Base-by-base conservation (phyloP, 53 echinoderm and acorn worm genomes). In the Echinarachnius parma region DNA sequence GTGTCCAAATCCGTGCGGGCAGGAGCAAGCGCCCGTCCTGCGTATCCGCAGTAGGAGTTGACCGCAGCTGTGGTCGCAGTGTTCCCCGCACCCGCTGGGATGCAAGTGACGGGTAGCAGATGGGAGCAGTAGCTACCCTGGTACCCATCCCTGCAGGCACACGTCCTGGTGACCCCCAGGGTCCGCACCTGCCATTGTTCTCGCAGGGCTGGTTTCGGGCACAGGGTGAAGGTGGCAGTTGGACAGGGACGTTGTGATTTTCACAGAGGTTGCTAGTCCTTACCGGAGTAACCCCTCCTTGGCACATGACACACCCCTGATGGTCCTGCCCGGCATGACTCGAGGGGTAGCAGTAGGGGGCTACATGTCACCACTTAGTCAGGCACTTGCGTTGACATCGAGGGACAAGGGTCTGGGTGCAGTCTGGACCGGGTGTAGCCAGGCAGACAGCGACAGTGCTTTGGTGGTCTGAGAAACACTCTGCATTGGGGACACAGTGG, bases 221-320 rank as follows among this genome's bases (percentile, higher is more conserved):
- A 83, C 27, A 15, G 45, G 21, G 30, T 37, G 49, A 77, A 83
- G 29, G 77, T 64, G 3, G 77, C n/a, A n/a, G n/a, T n/a, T n/a
- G n/a, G n/a, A n/a, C n/a, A n/a, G n/a, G 70, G 23, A 67, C 28
- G 27, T 34, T 31, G 16, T 21, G 58, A 31, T 65, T 67, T 28
- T 83, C 59, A n/a, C 83, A 83, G 18, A 77, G 77, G 33, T 77
- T 77, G 53, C 83, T n/a, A 83, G 21, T 83, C 28, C n/a, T 66
- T 44, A 9, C 83, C 83, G 0, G 83, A 68, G 42, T 68, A n/a
- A 83, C n/a, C 83, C 83, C 3, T 66, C 77, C 31, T 60, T 60
- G 60, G 77, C n/a, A n/a, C n/a, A n/a, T 77, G 59, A 53, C 16
- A 20, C 83, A 83, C 5, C 53, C 60, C 25, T 20, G 52, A 4